Evolutionary conservation across 1,140 invertebrate genomes (phyloP).

Genomic region (Drosophila repleta): DNA sequence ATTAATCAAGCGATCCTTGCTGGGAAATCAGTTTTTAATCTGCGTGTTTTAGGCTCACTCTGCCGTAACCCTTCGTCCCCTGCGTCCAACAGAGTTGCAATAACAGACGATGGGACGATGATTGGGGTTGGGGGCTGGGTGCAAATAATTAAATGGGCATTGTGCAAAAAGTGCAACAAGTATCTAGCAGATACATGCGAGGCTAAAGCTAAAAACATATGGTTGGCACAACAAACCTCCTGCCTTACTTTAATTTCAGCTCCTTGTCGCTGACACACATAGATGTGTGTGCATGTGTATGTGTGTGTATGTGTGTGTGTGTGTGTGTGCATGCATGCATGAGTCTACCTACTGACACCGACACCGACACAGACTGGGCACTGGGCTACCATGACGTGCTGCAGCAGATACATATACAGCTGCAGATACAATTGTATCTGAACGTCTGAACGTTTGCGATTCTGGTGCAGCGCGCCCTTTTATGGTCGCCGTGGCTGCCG

Average conservation of each 20-base stretch:
- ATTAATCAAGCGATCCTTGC: constrained; percentile 78
- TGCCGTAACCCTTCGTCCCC: not conserved
- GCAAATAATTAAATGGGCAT: constrained; percentile 74
- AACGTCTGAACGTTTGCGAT: constrained; percentile 36
- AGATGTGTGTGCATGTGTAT: constrained; percentile 42
- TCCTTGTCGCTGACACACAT: constrained; percentile 76
- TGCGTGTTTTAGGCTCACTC: not conserved
- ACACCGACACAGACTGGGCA: constrained; percentile 62
- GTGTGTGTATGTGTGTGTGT: constrained; percentile 30
- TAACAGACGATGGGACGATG: no score
- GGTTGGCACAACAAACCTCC: constrained; percentile 75
- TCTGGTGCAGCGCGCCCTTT: constrained; percentile 32
- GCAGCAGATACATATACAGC: not conserved
- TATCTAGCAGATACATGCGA: constrained; percentile 55
- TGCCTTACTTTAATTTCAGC: constrained; percentile 82
- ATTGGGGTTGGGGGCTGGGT: not conserved
- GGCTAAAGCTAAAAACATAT: constrained; percentile 50
- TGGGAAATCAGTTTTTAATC: constrained; percentile 73
- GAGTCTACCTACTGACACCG: constrained; percentile 29
- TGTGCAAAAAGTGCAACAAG: constrained; percentile 41
- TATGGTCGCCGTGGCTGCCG: constrained; percentile 17
- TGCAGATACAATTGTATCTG: constrained; percentile 74
- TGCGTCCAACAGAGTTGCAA: no score
- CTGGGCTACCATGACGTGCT: constrained; percentile 7
- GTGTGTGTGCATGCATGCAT: constrained; percentile 24